Percentiles rank a stretch among this genome's conserved stretches.
These are phyloP conservation scores for Lontra canadensis DNA, from an alignment of 2,113 vertebrate genomes.

Conservation along the genomic window DNA sequence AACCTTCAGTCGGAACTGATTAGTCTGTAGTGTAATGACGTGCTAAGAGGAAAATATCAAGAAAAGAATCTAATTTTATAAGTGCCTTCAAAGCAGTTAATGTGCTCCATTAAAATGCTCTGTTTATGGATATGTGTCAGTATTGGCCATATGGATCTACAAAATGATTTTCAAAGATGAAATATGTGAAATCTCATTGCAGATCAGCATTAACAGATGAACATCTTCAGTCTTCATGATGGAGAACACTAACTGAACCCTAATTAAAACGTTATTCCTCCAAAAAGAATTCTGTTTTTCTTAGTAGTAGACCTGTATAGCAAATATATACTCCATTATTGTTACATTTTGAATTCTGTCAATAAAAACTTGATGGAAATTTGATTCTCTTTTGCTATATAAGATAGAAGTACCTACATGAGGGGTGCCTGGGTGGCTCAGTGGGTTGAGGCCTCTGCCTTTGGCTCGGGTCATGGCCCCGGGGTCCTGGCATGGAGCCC, in stretches of 20 bases:
- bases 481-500: too few relatives aligned
- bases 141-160: neutral
- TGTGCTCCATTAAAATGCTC: neutral
- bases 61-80: neutral
- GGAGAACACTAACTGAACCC: neutral
- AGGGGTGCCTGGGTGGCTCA: too few relatives aligned
- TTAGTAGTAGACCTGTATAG: neutral
- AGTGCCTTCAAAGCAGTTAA: neutral
- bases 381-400: neutral
- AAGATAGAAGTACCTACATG: neutral
- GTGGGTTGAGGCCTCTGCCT: too few relatives aligned
- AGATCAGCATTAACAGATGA: neutral
- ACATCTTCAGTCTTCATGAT: neutral
- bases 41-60: neutral
- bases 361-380: slow-evolving; percentile 19
- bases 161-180: neutral
- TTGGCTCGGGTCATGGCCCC: too few relatives aligned
- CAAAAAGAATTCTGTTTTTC: neutral
- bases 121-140: neutral
- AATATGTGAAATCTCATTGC: neutral
- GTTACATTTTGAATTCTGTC: neutral
- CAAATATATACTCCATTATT: neutral
- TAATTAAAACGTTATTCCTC: neutral
- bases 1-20: neutral
- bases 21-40: neutral